Evolutionary conservation across 2,797 vertebrate genomes (phyloP).

Genomic region (Sebastes alutus): DNA sequence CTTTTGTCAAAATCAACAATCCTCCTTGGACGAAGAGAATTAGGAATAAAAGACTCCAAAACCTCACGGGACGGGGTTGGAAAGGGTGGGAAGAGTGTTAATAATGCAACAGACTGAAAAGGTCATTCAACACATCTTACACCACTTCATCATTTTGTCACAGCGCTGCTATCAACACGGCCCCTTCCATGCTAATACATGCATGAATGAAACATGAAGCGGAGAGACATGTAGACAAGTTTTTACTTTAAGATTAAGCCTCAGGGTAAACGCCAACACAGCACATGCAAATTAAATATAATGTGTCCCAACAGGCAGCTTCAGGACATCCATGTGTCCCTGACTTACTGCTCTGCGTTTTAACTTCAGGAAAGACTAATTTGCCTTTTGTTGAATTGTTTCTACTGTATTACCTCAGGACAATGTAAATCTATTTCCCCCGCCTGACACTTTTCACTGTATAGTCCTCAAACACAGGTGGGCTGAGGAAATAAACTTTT

Average conservation of each 20-base stretch:
- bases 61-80: not conserved
- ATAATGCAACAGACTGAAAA: conserved; percentile 12
- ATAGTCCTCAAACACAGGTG: conserved; percentile 9
- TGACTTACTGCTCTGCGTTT: conserved; percentile 4
- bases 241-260: not conserved
- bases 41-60: not conserved
- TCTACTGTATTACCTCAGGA: not conserved
- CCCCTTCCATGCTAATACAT: not conserved
- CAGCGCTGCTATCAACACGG: not conserved
- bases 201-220: conserved; percentile 54
- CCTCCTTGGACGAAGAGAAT: not conserved
- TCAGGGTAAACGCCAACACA: not conserved
- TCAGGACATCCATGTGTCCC: not conserved
- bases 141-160: conserved; percentile 44
- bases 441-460: not conserved
- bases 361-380: not conserved
- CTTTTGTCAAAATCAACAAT: not conserved
- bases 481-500: conserved; percentile 5
- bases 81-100: not conserved
- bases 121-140: conserved; percentile 24
- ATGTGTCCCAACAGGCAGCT: not conserved
- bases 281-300: conserved; percentile 3
- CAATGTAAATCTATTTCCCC: conserved; percentile 3
- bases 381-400: not conserved
- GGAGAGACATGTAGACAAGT: not conserved